Conservation (phyloP, 2,797 vertebrate species). For the Lacerta agilis region DNA sequence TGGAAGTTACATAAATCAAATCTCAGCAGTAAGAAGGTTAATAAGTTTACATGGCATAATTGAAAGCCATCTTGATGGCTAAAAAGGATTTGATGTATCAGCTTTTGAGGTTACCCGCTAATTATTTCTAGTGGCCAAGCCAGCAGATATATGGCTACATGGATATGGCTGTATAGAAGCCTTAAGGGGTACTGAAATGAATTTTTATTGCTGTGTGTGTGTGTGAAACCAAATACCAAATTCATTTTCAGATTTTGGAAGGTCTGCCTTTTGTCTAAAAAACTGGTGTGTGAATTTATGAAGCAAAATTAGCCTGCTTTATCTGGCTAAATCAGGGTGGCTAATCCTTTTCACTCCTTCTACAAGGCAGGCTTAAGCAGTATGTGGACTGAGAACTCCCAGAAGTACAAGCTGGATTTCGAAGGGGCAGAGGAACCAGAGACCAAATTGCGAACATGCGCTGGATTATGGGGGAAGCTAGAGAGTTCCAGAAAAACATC, state of each 20-base stretch:
- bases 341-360: no score
- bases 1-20: slow-evolving; percentile 80
- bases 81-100: slow-evolving; percentile 81
- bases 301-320: background rate
- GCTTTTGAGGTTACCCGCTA: slow-evolving; percentile 82
- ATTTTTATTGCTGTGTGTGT: background rate
- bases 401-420: no score
- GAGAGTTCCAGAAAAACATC: no score
- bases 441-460: no score
- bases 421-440: no score
- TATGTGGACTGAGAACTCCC: no score
- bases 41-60: slow-evolving; percentile 82
- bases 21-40: slow-evolving; percentile 83
- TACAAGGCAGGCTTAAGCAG: no score
- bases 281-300: background rate
- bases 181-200: slow-evolving; percentile 57
- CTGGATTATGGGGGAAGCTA: no score
- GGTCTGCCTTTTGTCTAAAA: background rate
- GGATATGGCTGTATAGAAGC: slow-evolving; percentile 58
- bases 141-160: slow-evolving; percentile 73
- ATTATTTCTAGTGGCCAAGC: slow-evolving; percentile 80
- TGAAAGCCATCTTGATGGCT: slow-evolving; percentile 84
- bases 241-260: background rate
- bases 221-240: background rate
- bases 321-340: background rate